A percentile compares a stretch with the other conserved stretches of the same genome.
phyloP scores from a whole-genome alignment of 1,140 invertebrate species.

The Ladona fulva region DNA sequence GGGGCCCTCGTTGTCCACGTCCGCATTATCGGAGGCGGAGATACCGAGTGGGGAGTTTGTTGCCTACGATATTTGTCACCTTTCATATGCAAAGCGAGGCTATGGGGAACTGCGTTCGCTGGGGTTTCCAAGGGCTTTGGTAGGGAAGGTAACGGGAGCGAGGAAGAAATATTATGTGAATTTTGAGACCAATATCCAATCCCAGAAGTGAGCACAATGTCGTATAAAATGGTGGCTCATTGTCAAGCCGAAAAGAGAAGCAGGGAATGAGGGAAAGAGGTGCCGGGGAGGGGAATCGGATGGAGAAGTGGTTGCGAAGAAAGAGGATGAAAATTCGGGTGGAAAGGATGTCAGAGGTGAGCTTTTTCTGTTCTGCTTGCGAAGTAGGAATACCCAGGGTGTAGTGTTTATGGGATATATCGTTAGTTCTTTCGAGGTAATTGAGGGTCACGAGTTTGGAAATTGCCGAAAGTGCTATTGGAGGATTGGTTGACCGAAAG shows the following conservation, averaged over 20 bases:
- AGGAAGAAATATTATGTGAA: slow-evolving; percentile 16
- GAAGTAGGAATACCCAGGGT: too few species aligned
- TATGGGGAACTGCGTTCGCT: too few species aligned
- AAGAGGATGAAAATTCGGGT: neutral
- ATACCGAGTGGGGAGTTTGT: neutral
- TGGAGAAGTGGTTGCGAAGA: neutral
- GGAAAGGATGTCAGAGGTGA: neutral
- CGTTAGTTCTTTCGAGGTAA: too few species aligned
- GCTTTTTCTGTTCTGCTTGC: neutral
- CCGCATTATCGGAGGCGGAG: too few species aligned
- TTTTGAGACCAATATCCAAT: slow-evolving; percentile 18
- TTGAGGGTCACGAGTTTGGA: too few species aligned
- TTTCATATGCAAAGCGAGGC: slow-evolving; percentile 14
- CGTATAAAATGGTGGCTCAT: slow-evolving; percentile 14
- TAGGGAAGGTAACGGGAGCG: neutral
- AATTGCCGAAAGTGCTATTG: too few species aligned
- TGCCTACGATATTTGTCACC: slow-evolving; percentile 13
- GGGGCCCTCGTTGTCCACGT: too few species aligned
- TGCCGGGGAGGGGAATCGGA: neutral
- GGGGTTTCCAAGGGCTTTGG: too few species aligned
- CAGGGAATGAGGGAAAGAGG: neutral
- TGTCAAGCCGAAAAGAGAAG: neutral
- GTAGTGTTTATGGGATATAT: too few species aligned
- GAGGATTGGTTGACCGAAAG: too few species aligned
- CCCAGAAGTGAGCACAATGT: slow-evolving; percentile 12